phyloP scores from a whole-genome alignment of 1,140 invertebrate genomes.

The Cryptotermes secundus region DNA sequence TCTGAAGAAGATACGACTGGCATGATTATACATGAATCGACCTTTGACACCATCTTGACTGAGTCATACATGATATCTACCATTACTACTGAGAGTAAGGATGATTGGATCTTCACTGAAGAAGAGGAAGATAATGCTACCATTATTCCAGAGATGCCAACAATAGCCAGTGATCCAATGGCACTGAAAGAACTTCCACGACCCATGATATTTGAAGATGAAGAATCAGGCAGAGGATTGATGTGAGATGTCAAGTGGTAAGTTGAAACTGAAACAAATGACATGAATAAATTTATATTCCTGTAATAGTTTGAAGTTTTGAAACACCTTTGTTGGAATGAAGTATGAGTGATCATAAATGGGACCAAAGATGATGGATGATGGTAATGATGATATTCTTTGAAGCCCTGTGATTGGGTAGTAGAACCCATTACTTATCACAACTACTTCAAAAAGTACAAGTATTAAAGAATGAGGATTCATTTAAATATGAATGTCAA shows the following conservation, averaged over 20 bases:
- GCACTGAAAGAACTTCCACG: conserved; percentile 16
- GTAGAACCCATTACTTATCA: too few species aligned
- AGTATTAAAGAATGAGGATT: too few species aligned
- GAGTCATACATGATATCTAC: neutral
- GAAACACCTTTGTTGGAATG: too few species aligned
- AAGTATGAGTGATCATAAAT: too few species aligned
- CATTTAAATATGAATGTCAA: too few species aligned
- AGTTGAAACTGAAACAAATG: neutral
- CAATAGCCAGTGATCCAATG: neutral
- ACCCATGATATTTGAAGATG: neutral
- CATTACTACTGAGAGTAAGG: neutral
- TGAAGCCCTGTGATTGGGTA: too few species aligned
- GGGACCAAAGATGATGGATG: too few species aligned
- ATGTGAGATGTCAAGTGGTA: neutral
- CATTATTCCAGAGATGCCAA: conserved; percentile 15
- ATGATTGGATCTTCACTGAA: conserved; percentile 15
- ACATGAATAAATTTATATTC: too few species aligned
- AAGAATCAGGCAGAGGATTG: neutral
- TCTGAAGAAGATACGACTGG: neutral
- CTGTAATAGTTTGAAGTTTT: too few species aligned
- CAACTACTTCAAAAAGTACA: too few species aligned
- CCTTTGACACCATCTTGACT: neutral
- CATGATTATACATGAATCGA: neutral
- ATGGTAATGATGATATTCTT: too few species aligned
- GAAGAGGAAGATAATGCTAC: neutral